A percentile compares a stretch with the other conserved stretches of the same genome.
phyloP scores from a whole-genome alignment of 1,140 invertebrate genomes.

The Pseudomyrmex sp. region DNA sequence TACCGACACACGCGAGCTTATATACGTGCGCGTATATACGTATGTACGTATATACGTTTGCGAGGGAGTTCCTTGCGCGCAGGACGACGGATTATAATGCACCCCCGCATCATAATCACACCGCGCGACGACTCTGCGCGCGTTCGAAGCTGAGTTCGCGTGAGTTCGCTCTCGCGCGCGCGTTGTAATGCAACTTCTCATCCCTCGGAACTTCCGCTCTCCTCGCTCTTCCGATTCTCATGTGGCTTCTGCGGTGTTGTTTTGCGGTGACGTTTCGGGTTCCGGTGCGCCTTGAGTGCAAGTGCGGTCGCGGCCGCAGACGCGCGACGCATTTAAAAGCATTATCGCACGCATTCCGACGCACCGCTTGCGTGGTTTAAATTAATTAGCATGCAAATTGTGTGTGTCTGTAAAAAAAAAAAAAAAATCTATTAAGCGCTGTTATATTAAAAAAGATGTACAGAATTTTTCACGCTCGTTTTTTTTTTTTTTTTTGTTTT shows the following conservation, averaged over 20 bases:
- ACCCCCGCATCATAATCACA: conserved; percentile 10
- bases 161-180: not conserved
- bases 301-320: no score
- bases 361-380: no score
- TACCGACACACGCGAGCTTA: conserved; percentile 1
- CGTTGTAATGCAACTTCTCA: not conserved
- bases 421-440: no score
- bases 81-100: not conserved
- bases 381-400: no score
- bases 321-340: no score
- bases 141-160: not conserved
- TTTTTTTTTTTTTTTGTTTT: not conserved
- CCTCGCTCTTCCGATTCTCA: not conserved
- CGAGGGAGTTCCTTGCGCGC: conserved; percentile 8
- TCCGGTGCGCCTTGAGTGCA: no score
- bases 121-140: not conserved
- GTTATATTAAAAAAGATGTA: not conserved
- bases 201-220: not conserved
- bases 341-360: no score
- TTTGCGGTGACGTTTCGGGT: not conserved
- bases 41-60: not conserved
- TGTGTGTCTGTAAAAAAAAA: no score
- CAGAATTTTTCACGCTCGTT: not conserved
- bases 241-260: no score
- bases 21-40: conserved; percentile 10